Evolutionary conservation across 2,888 invertebrate genomes (phyloP).

Genomic region (Troglohyphantes excavatus): DNA sequence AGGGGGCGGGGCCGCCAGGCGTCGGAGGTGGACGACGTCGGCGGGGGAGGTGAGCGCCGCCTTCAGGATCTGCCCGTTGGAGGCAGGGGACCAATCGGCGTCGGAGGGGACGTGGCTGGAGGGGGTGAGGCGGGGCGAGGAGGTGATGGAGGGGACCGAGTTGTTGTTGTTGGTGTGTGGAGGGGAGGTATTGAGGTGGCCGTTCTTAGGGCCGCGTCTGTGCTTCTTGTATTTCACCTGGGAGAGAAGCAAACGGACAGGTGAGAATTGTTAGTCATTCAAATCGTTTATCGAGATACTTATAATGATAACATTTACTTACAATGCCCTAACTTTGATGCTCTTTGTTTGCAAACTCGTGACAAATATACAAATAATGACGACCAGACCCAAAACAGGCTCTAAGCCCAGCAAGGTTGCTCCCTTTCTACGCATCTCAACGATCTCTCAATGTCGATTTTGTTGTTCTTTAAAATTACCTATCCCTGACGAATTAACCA

Average conservation of each 20-base stretch:
- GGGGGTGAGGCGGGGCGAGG: slow-evolving; percentile 21
- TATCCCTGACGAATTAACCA: too few species aligned
- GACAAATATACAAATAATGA: too few species aligned
- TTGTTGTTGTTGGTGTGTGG: slow-evolving; percentile 51
- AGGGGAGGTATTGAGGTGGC: slow-evolving; percentile 66
- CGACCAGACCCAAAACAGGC: too few species aligned
- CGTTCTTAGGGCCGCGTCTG: slow-evolving; percentile 86
- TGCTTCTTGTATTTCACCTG: slow-evolving; percentile 98
- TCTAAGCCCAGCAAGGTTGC: too few species aligned
- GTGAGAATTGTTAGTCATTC: too few species aligned
- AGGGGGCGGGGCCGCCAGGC: slow-evolving; percentile 88
- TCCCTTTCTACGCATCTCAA: too few species aligned
- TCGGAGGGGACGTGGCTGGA: slow-evolving; percentile 85
- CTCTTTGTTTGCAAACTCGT: too few species aligned
- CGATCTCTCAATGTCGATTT: too few species aligned
- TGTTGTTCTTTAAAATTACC: too few species aligned
- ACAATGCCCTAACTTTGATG: too few species aligned
- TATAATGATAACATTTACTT: too few species aligned
- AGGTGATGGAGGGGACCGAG: slow-evolving; percentile 4
- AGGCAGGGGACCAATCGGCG: slow-evolving; percentile 85
- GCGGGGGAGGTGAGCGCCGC: slow-evolving; percentile 97
- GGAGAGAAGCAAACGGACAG: slow-evolving; percentile 11
- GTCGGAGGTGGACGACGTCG: slow-evolving; percentile 87
- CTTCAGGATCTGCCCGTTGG: slow-evolving; percentile 94
- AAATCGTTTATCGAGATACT: too few species aligned